Base-by-base conservation (phyloP, 1,140 invertebrate species). In the Prorops nasuta region DNA sequence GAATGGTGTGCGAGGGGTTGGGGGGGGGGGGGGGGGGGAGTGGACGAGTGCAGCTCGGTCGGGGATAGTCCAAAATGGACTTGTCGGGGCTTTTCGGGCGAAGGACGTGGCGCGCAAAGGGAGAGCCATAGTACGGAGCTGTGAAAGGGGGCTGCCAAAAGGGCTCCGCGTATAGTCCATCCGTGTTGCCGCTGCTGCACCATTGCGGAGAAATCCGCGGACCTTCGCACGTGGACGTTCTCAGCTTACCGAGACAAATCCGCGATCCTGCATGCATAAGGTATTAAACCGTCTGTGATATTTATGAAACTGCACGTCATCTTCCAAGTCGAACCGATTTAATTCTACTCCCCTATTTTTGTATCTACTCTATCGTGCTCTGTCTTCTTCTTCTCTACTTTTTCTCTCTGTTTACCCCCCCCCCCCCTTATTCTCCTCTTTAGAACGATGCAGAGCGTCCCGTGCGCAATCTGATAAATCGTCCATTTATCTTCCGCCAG, bases 191-290 rank as follows among this genome's bases (percentile, higher is more conserved):
- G n/a, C n/a, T n/a, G n/a, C n/a, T n/a, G n/a, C n/a, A n/a, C n/a
- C n/a, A n/a, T n/a, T n/a, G 15, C 17, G 32, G 43, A 54, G 56
- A 49, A 58, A 50, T 58, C 51, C 52, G 51, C 59, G 58, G 59
- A 58, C 63, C 54, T 51, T 53, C 61, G 69, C 74, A 75, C 72
- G 72, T 76, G 75, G 74, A 76, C 72, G 73, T 76, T 77, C 71
- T 76, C 72, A 74, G 73, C 69, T 74, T 76, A 76, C 68, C 74
- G 74, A 69, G 73, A 75, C 74, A 76, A 77, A 77, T 77, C 74
- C 69, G 60, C 66, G 72, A 74, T 74, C 66, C 71, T 76, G 72
- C 74, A 76, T 76, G 75, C 74, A 77, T 77, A 77, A 77, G 66
- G 68, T 69, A 77, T 77, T 73, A 71, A 74, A 68, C 70, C 60